These are phyloP conservation scores for Diadegma fenestrale DNA, from an alignment of 2,888 invertebrate genomes.

Conservation along the genomic window DNA sequence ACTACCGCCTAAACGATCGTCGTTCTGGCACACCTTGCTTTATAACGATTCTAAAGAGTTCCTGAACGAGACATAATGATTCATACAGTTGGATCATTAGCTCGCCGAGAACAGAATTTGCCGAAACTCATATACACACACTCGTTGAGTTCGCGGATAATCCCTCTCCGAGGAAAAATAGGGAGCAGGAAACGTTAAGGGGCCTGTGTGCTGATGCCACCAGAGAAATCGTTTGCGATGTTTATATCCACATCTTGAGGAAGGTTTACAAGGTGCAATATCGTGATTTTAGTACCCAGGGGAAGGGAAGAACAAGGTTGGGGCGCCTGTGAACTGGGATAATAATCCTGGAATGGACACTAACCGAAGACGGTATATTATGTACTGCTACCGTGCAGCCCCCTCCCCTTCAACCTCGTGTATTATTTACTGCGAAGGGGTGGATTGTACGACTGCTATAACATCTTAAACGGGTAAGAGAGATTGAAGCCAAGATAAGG, in stretches of 20 bases:
- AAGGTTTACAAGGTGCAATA: constrained; percentile 65
- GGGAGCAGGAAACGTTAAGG: constrained; percentile 16
- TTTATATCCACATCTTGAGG: constrained; percentile 18
- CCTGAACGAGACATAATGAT: constrained; percentile 50
- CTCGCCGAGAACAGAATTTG: constrained; percentile 9
- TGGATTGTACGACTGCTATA: constrained; percentile 27
- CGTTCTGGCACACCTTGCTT: neutral
- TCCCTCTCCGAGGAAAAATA: constrained; percentile 28
- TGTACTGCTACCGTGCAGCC: neutral
- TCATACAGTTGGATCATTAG: constrained; percentile 60
- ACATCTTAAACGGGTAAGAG: neutral
- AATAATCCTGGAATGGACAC: constrained; percentile 47
- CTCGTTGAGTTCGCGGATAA: constrained; percentile 59
- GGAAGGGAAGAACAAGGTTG: constrained; percentile 9
- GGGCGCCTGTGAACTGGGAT: constrained; percentile 31
- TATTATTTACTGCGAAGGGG: neutral
- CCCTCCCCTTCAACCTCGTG: neutral
- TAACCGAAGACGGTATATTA: constrained; percentile 27
- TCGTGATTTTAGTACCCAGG: constrained; percentile 59
- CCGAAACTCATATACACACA: constrained; percentile 9
- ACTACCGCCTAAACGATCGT: constrained; percentile 32
- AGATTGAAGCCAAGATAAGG: neutral
- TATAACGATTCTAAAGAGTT: constrained; percentile 54
- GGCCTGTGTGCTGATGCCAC: constrained; percentile 18
- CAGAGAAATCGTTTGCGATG: constrained; percentile 23